Evolutionary conservation across 2,113 vertebrate species (phyloP).

Genomic region (Nesogale talazaci): DNA sequence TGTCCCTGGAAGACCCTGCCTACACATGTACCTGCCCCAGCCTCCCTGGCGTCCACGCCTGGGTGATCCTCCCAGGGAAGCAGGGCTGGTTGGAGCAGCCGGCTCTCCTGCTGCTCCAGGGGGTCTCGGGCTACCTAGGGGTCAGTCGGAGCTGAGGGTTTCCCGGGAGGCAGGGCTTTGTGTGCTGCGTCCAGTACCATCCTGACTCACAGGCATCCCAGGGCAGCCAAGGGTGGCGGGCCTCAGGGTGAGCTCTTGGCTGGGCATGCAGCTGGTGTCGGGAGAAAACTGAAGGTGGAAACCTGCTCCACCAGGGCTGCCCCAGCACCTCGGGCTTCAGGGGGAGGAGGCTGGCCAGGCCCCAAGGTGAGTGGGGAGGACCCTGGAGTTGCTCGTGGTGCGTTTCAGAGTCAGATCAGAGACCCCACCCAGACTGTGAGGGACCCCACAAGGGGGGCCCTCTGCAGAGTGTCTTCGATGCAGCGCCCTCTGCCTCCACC

Average conservation of each 20-base stretch:
- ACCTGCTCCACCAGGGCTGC: too few species aligned
- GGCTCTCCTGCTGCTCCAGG: constrained; percentile 40
- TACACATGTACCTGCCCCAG: not conserved
- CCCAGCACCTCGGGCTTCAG: too few species aligned
- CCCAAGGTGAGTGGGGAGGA: not conserved
- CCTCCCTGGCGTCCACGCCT: too few species aligned
- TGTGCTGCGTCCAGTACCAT: fast-evolving
- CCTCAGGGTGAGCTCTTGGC: not conserved
- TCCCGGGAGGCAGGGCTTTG: not conserved
- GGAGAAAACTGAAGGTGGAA: too few species aligned
- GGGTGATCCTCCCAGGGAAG: not conserved
- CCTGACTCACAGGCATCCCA: fast-evolving
- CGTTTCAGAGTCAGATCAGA: too few species aligned
- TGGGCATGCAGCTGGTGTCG: too few species aligned
- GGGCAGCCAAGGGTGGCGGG: not conserved
- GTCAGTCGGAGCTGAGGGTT: not conserved
- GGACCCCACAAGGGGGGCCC: too few species aligned
- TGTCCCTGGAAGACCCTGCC: too few species aligned
- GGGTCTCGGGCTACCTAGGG: too few species aligned
- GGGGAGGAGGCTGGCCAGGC: not conserved
- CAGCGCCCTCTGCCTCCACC: not conserved
- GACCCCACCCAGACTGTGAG: not conserved
- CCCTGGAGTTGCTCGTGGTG: too few species aligned
- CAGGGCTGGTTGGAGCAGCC: not conserved
- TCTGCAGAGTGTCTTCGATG: not conserved